phyloP scores from a whole-genome alignment of 2,797 vertebrate genomes.

The Lepilemur septentrionalis region DNA sequence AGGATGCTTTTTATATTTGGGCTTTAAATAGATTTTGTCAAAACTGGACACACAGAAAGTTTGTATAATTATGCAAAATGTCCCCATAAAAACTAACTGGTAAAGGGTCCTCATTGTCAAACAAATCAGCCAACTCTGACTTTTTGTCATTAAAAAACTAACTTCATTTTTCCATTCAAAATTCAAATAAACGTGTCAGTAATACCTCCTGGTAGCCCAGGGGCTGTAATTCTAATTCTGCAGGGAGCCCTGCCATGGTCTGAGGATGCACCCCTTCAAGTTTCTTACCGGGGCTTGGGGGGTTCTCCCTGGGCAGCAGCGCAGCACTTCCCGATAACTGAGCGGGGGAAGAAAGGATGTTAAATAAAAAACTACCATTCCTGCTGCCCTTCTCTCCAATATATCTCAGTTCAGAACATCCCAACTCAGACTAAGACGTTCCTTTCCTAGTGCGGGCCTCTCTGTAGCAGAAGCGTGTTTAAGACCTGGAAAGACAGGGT shows the following conservation, averaged over 20 bases:
- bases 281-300: not conserved
- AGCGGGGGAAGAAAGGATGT: not conserved
- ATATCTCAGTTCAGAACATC: not conserved
- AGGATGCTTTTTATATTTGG: not conserved
- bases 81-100: not conserved
- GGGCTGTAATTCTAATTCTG: not conserved
- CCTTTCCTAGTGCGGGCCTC: not conserved
- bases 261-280: not conserved
- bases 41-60: not conserved
- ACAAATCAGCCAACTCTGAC: not conserved
- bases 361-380: not conserved
- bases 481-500: not conserved
- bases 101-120: not conserved
- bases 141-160: not conserved
- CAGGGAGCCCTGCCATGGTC: not conserved
- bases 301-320: too few species aligned
- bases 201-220: not conserved
- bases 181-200: not conserved
- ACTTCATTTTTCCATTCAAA: not conserved
- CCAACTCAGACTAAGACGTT: rapidly evolving
- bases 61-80: not conserved
- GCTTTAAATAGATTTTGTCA: not conserved
- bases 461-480: not conserved
- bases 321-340: not conserved
- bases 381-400: not conserved